Evolutionary conservation across 2,113 vertebrate species (phyloP).

Genomic region (Eupsittula cactorum): DNA sequence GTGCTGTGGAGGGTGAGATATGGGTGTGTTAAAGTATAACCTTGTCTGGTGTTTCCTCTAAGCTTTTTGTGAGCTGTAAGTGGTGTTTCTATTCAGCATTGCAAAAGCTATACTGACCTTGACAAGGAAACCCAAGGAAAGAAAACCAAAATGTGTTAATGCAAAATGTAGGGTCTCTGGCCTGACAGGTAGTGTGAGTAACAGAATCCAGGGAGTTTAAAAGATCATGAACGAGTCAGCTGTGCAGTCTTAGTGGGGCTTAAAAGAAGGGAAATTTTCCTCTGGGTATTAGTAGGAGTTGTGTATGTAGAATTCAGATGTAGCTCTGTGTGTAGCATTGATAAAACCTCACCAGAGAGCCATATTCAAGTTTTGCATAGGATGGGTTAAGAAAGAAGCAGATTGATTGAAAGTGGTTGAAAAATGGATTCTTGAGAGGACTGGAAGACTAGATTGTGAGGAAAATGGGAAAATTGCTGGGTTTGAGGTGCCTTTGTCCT

Average conservation of each 20-base stretch:
- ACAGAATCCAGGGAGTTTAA: background rate
- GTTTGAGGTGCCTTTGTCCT: background rate
- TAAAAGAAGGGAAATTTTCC: background rate
- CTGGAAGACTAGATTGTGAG: background rate
- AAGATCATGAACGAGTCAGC: background rate
- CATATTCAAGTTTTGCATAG: background rate
- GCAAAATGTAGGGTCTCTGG: background rate
- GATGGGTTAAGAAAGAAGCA: background rate
- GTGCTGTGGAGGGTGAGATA: background rate
- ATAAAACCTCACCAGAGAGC: background rate
- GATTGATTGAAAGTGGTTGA: background rate
- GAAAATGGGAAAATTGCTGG: background rate
- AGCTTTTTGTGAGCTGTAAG: background rate
- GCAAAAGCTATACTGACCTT: background rate
- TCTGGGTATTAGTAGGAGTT: background rate
- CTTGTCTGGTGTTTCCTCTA: background rate
- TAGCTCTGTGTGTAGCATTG: background rate
- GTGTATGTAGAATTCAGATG: background rate
- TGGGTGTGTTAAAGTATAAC: background rate
- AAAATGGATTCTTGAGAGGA: background rate
- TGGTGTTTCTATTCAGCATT: background rate
- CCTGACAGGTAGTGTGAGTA: background rate
- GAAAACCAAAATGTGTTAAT: background rate
- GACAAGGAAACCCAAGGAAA: background rate
- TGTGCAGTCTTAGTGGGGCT: background rate